These are phyloP conservation scores for Hylia prasina DNA, from an alignment of 2,113 vertebrate species.

Conservation along the genomic window DNA sequence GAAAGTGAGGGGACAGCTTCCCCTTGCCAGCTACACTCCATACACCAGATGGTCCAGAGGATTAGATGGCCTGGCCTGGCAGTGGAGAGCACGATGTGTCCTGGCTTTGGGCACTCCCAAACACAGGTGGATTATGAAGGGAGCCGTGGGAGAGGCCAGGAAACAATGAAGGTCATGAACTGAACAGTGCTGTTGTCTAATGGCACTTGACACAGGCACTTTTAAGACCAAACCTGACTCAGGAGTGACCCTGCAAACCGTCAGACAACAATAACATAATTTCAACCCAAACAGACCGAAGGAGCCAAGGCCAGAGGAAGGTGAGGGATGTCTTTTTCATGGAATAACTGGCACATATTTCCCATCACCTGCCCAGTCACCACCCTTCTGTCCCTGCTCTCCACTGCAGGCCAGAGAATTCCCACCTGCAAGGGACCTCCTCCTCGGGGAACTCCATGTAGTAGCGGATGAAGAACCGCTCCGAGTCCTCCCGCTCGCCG, in stretches of 20 bases:
- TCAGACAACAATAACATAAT: background rate
- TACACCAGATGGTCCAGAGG: conserved; percentile 42
- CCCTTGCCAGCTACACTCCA: background rate
- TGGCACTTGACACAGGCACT: background rate
- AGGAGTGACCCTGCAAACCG: background rate
- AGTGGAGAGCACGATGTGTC: background rate
- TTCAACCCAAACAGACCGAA: background rate
- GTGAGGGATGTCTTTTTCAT: background rate
- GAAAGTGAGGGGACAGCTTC: conserved; percentile 10
- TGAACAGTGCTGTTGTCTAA: background rate
- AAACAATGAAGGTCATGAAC: background rate
- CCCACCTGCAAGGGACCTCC: conserved; percentile 87
- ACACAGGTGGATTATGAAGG: background rate
- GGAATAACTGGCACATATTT: background rate
- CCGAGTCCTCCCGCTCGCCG: conserved; percentile 90
- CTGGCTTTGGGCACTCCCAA: background rate
- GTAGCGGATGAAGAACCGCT: conserved; percentile 94
- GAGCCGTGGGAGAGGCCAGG: background rate
- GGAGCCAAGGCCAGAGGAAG: background rate
- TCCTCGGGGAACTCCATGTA: conserved; percentile 85
- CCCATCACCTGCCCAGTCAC: background rate
- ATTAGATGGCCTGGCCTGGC: background rate
- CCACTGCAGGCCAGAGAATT: background rate
- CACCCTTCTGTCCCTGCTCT: background rate
- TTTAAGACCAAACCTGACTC: background rate